These are phyloP conservation scores for Hirtodrosophila cameraria DNA, from an alignment of 2,888 invertebrate genomes.

Conservation along the genomic window DNA sequence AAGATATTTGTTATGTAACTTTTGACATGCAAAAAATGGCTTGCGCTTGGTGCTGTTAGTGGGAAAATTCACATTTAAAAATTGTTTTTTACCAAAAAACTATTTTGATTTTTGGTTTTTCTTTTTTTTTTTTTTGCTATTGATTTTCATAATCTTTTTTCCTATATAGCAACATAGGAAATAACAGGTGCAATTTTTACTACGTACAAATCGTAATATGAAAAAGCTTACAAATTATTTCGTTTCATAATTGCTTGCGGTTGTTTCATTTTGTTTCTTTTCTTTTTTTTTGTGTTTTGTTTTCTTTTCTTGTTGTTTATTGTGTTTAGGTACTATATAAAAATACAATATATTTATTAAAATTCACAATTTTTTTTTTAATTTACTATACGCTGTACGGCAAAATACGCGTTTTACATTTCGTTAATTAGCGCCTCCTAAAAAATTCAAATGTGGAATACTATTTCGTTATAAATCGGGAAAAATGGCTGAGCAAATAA, in stretches of 20 bases:
- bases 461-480: slow-evolving; percentile 32
- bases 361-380: slow-evolving; percentile 69
- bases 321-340: slow-evolving; percentile 70
- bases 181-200: slow-evolving; percentile 73
- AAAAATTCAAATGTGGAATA: slow-evolving; percentile 62
- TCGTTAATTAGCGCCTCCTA: slow-evolving; percentile 47
- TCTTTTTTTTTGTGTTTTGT: slow-evolving; percentile 29
- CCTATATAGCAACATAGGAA: slow-evolving; percentile 61
- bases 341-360: slow-evolving; percentile 74
- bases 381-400: slow-evolving; percentile 50
- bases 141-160: slow-evolving; percentile 34
- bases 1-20: slow-evolving; percentile 45
- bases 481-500: slow-evolving; percentile 48
- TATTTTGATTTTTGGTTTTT: slow-evolving; percentile 10
- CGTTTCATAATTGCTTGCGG: slow-evolving; percentile 70
- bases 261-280: slow-evolving; percentile 16
- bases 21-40: slow-evolving; percentile 77
- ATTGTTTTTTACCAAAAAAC: slow-evolving; percentile 44
- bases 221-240: slow-evolving; percentile 77
- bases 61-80: slow-evolving; percentile 63
- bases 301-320: slow-evolving; percentile 37
- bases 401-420: slow-evolving; percentile 63
- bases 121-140: background rate
- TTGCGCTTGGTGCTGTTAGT: slow-evolving; percentile 77
- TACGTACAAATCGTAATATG: slow-evolving; percentile 68